Evolutionary conservation across 2,797 vertebrate species (phyloP).

Genomic region (Hirundo rustica): DNA sequence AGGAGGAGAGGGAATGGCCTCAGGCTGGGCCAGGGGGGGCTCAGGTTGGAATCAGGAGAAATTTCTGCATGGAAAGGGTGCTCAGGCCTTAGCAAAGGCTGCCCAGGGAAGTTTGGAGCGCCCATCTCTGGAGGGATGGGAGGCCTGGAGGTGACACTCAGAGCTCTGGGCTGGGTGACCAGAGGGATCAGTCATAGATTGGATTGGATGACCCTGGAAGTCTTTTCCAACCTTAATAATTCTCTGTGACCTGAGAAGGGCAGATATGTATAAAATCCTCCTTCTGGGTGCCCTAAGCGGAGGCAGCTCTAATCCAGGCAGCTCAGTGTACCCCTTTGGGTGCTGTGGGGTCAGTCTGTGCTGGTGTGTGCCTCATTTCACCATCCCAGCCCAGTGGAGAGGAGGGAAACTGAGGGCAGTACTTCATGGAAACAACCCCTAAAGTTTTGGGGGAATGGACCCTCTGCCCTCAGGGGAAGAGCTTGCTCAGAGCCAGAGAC

Average conservation of each 20-base stretch:
- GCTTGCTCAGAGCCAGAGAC: neutral
- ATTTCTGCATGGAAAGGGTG: neutral
- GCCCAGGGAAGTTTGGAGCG: neutral
- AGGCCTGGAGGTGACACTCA: neutral
- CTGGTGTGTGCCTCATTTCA: neutral
- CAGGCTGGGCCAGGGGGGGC: neutral
- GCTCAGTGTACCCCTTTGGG: neutral
- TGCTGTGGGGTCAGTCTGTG: neutral
- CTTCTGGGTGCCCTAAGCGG: neutral
- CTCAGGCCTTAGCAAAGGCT: neutral
- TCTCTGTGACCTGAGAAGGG: neutral
- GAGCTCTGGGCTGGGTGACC: neutral
- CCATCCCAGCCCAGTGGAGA: too few species aligned
- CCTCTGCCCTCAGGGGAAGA: neutral
- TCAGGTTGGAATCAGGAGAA: accelerated
- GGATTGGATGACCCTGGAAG: neutral
- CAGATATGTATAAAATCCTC: neutral
- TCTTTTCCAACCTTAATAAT: neutral
- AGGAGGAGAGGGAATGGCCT: neutral
- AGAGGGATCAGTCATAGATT: accelerated
- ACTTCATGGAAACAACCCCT: neutral
- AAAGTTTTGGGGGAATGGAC: neutral
- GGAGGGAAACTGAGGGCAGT: too few species aligned
- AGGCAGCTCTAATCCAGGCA: neutral
- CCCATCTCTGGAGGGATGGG: neutral